Evolutionary conservation across 2,797 vertebrate genomes (phyloP), one percentile per base, ranked within the genome.

Genomic region (Spheniscus humboldti): DNA sequence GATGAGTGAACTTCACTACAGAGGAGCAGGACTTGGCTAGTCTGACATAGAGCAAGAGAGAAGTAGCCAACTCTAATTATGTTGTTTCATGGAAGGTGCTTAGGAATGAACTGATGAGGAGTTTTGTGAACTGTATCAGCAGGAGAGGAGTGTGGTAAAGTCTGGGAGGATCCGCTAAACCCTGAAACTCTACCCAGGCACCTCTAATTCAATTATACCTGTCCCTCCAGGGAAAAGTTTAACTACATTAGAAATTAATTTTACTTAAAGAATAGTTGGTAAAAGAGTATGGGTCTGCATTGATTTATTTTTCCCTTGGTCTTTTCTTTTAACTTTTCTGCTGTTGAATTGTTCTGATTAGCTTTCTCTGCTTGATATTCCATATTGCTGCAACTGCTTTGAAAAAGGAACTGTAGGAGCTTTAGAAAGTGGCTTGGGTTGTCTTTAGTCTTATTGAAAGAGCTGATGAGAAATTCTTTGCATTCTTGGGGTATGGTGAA

Each of bases 231-330:
- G 93, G 83, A 94, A 53, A 85, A 85, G 30, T 93, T 96, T 97
- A 95, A 97, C 97, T 97, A 96, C 59, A 77, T 96, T 97, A 89
- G 80, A 91, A 95, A 97, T 97, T 94, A 96, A 93, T 94, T 97
- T 96, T 88, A 84, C 57, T 94, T 92, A 92, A 80, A 91, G 91
- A 96, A 94, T 28, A 8, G 67, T 85, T 86, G 78, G 88, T 94
- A 92, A 92, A 95, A 96, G 75, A 92, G 92, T 88, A 27, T 10
- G 15, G 95, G 91, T 91, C 75, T 94, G 83, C 81, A 93, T 55
- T 94, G 95, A 90, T 96, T 96, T 90, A 76, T 94, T 92, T 63
- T 85, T 64, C 78, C 90, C 59, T 63, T 56, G 72, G 86, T 83
- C 66, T 94, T 92, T 86, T 83, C 90, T 95, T 94, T 96, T 53